These are phyloP conservation scores for Dinomys branickii DNA, from an alignment of 2,113 vertebrate species.

Conservation along the genomic window DNA sequence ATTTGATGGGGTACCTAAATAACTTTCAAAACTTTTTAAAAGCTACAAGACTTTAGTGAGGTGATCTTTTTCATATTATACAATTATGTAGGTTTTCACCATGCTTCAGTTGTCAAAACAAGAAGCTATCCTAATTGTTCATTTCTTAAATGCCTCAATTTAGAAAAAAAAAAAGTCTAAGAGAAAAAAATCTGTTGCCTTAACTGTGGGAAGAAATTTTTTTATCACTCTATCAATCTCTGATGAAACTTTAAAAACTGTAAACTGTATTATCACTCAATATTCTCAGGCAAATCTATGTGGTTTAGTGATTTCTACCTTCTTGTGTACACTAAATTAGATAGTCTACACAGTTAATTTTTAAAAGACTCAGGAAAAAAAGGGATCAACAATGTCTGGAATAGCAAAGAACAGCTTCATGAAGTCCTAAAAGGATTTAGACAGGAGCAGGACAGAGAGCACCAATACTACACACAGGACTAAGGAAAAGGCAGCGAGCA, in stretches of 20 bases:
- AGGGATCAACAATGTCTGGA: not conserved
- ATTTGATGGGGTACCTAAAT: not conserved
- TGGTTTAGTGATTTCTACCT: constrained; percentile 60
- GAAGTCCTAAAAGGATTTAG: not conserved
- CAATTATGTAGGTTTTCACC: constrained; percentile 33
- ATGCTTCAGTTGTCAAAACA: constrained; percentile 45
- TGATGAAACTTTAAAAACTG: constrained; percentile 67
- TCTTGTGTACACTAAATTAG: constrained; percentile 30
- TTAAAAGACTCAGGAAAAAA: constrained; percentile 65
- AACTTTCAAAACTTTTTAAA: not conserved
- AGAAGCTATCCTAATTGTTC: constrained; percentile 40
- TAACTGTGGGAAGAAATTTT: constrained; percentile 62
- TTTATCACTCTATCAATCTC: constrained; percentile 74
- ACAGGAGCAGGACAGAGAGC: not conserved
- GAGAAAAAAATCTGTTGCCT: constrained; percentile 2
- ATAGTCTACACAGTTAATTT: constrained; percentile 65
- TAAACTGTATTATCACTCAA: constrained; percentile 74
- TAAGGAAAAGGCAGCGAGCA: not conserved
- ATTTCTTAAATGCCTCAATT: constrained; percentile 55
- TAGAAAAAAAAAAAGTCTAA: constrained; percentile 25
- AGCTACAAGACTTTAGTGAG: not conserved
- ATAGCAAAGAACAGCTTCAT: not conserved
- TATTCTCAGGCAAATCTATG: constrained; percentile 72
- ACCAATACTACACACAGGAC: not conserved
- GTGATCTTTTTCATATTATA: not conserved